Conservation (phyloP, 1,140 invertebrate species). For the silkworm (Bombyx mori) region ASM3026992v2 NC_085131.1:9856001-9856500, state of each 20-base stretch:
- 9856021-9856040: not conserved
- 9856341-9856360: too few species aligned
- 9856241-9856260: conserved; percentile 56
- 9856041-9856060: not conserved
- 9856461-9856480: too few species aligned
- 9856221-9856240: conserved; percentile 40
- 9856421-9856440: too few species aligned
- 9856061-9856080: too few species aligned
- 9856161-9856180: conserved; percentile 80
- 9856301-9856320: not conserved
- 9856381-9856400: too few species aligned
- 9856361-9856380: too few species aligned
- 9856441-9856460: too few species aligned
- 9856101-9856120: conserved; percentile 32
- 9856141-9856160: conserved; percentile 74
- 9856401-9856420: too few species aligned
- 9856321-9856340: not conserved
- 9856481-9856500: too few species aligned
- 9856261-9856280: conserved; percentile 39
- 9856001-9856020: too few species aligned
- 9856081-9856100: conserved; percentile 6
- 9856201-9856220: conserved; percentile 45
- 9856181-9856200: conserved; percentile 74
- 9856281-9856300: conserved; percentile 12
- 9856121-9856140: conserved; percentile 71